phyloP scores from a whole-genome alignment of 1,140 invertebrate species.

The Euwallacea similis region DNA sequence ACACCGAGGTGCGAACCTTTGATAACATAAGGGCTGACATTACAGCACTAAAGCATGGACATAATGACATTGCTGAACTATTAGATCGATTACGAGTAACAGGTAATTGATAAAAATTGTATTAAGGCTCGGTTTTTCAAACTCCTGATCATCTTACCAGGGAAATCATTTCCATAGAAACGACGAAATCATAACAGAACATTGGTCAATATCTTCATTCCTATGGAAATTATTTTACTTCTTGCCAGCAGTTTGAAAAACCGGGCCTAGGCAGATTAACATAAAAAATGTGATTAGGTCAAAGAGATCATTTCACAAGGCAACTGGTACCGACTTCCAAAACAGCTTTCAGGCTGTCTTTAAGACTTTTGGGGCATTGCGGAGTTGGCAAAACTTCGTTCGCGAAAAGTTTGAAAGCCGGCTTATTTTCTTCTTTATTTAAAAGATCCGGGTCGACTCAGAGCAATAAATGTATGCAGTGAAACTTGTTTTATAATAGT shows the following conservation, averaged over 20 bases:
- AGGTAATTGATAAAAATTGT: slow-evolving; percentile 30
- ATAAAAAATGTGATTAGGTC: slow-evolving; percentile 31
- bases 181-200: too few relatives aligned
- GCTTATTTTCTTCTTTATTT: slow-evolving; percentile 68
- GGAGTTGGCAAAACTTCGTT: slow-evolving; percentile 77
- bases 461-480: slow-evolving; percentile 53
- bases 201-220: too few relatives aligned
- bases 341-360: slow-evolving; percentile 69
- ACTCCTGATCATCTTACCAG: too few relatives aligned
- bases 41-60: slow-evolving; percentile 77
- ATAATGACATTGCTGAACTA: slow-evolving; percentile 73
- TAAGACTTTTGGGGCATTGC: slow-evolving; percentile 78
- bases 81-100: slow-evolving; percentile 66
- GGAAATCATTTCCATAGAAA: too few relatives aligned
- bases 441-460: slow-evolving; percentile 57
- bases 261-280: neutral
- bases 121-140: too few relatives aligned
- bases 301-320: slow-evolving; percentile 67
- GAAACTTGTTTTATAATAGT: slow-evolving; percentile 7
- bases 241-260: too few relatives aligned
- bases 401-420: slow-evolving; percentile 71
- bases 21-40: slow-evolving; percentile 82
- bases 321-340: slow-evolving; percentile 70
- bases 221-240: too few relatives aligned
- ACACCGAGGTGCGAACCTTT: slow-evolving; percentile 67